Percentiles rank a stretch among this genome's conserved stretches.
Conservation (phyloP, 2,888 invertebrate species). For the Steinernema scapterisci region DNA sequence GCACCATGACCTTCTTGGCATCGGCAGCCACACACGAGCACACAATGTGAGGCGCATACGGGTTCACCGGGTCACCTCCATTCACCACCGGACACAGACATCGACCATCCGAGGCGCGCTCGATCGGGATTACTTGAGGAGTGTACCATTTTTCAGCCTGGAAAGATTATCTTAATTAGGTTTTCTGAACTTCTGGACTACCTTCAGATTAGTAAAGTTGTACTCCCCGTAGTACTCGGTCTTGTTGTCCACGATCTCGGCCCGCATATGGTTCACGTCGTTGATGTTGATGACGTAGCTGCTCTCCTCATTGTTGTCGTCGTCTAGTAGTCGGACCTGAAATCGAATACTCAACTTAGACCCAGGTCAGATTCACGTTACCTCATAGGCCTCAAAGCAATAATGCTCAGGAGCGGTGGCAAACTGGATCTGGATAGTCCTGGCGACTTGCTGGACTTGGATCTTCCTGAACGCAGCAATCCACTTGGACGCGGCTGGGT, state of each 20-base stretch:
- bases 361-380: constrained; percentile 31
- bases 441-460: constrained; percentile 52
- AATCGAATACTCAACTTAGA: constrained; percentile 34
- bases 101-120: constrained; percentile 56
- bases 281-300: constrained; percentile 46
- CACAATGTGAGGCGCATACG: constrained; percentile 51
- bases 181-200: constrained; percentile 8
- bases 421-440: constrained; percentile 63
- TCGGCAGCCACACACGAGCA: constrained; percentile 66
- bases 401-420: constrained; percentile 62
- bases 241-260: constrained; percentile 53
- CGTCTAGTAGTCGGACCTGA: constrained; percentile 62
- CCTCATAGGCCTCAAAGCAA: constrained; percentile 66
- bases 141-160: constrained; percentile 57
- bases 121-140: constrained; percentile 65
- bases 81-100: constrained; percentile 60
- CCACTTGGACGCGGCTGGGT: constrained; percentile 64
- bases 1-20: constrained; percentile 55
- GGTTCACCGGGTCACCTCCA: constrained; percentile 42
- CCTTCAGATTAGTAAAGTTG: constrained; percentile 63
- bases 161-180: constrained; percentile 20
- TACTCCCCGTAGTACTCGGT: constrained; percentile 58
- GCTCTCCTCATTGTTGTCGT: constrained; percentile 53
- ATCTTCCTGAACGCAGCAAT: constrained; percentile 66
- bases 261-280: constrained; percentile 43